Evolutionary conservation across 1,140 invertebrate species (phyloP).

Genomic region (Muscidifurax raptorellus): DNA sequence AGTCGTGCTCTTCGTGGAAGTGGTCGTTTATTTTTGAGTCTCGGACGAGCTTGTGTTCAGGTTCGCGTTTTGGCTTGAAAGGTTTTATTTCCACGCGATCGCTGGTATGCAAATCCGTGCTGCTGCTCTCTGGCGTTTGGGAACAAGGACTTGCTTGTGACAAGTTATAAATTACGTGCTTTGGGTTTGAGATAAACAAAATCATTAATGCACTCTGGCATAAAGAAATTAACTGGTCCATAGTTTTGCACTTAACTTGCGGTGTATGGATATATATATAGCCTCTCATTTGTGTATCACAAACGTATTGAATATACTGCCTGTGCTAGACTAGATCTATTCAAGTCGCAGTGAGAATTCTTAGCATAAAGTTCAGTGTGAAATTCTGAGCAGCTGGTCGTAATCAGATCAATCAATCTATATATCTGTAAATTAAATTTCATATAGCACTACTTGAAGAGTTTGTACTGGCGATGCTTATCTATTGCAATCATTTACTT

Average conservation of each 20-base stretch:
- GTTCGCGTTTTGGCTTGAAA: neutral
- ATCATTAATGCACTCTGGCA: neutral
- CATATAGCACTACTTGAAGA: neutral
- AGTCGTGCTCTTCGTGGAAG: neutral
- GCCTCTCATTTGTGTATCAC: neutral
- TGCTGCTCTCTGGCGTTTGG: neutral
- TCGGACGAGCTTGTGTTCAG: neutral
- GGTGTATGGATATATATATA: neutral
- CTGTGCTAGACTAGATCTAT: neutral
- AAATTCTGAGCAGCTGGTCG: neutral
- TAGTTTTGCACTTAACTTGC: neutral
- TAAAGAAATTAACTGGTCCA: neutral
- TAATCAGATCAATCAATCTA: neutral
- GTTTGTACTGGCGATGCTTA: too few species aligned
- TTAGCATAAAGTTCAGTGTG: neutral
- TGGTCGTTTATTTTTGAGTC: neutral
- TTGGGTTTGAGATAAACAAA: constrained; percentile 10
- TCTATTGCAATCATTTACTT: too few species aligned
- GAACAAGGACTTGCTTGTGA: neutral
- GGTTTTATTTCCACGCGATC: neutral
- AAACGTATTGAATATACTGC: neutral
- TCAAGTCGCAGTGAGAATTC: neutral
- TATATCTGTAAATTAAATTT: neutral
- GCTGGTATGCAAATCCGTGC: neutral
- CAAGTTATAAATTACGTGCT: neutral